phyloP scores from a whole-genome alignment of 2,113 vertebrate species.

The Ahaetulla prasina region DNA sequence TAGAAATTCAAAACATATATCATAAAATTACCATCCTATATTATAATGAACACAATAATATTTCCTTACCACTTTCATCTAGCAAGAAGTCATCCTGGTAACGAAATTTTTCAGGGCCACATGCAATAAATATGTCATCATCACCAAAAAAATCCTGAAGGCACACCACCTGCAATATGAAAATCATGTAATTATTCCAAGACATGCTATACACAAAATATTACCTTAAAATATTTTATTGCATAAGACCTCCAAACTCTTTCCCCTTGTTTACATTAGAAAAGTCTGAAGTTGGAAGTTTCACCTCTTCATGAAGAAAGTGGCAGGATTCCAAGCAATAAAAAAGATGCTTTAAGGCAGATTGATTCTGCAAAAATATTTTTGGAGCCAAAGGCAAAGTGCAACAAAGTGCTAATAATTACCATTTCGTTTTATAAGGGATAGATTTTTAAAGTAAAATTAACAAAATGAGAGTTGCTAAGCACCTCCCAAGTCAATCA shows the following conservation, averaged over 20 bases:
- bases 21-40: not conserved
- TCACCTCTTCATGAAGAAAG: not conserved
- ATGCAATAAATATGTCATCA: slow-evolving; percentile 98
- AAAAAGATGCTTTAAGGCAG: not conserved
- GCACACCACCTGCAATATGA: slow-evolving; percentile 82
- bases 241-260: not conserved
- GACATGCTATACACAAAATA: slow-evolving; percentile 39
- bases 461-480: not conserved
- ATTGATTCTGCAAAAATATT: not conserved
- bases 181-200: slow-evolving; percentile 49
- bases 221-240: slow-evolving; percentile 45
- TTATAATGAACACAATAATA: slow-evolving; percentile 26
- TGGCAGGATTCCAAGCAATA: not conserved
- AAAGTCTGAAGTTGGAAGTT: not conserved
- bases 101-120: slow-evolving; percentile 98
- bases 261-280: not conserved
- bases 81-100: slow-evolving; percentile 98
- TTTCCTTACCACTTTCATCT: slow-evolving; percentile 90
- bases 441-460: not conserved
- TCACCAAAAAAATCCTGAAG: slow-evolving; percentile 98
- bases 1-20: slow-evolving; percentile 43
- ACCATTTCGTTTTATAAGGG: not conserved
- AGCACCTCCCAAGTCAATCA: not conserved
- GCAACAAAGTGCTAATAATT: not conserved
- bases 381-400: not conserved